These are phyloP conservation scores for Drosophila phalerata DNA, from an alignment of 2,888 invertebrate genomes.

Conservation along the genomic window DNA sequence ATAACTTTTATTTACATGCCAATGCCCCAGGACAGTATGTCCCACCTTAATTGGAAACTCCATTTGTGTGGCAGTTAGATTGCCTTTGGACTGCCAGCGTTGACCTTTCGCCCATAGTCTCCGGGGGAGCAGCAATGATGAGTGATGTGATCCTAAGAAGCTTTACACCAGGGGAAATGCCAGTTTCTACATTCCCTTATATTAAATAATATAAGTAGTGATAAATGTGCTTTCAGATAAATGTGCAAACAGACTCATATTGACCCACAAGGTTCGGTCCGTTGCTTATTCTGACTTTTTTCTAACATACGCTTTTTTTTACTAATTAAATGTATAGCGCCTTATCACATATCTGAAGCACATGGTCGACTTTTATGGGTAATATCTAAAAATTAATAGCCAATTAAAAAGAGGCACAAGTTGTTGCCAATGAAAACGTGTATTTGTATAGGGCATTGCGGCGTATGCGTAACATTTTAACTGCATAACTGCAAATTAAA, in stretches of 20 bases:
- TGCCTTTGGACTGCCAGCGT: conserved; percentile 8
- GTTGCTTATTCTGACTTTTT: background rate
- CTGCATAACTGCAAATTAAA: conserved; percentile 48
- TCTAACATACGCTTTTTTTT: background rate
- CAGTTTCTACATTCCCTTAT: background rate
- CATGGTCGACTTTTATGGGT: conserved; percentile 29
- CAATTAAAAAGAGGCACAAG: conserved; percentile 44
- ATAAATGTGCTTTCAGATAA: background rate
- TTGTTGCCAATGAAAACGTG: conserved; percentile 3
- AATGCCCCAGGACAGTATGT: conserved; percentile 42
- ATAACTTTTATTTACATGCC: conserved; percentile 73
- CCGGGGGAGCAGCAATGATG: conserved; percentile 7
- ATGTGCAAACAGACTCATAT: conserved; percentile 1
- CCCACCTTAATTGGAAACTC: conserved; percentile 26
- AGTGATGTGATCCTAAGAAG: conserved; percentile 13
- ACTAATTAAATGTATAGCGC: conserved; percentile 35
- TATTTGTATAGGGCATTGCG: conserved; percentile 9
- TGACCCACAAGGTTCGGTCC: background rate
- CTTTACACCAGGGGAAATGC: background rate
- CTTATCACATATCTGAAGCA: conserved; percentile 35
- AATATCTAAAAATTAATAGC: conserved; percentile 46
- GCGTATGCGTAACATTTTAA: conserved; percentile 61
- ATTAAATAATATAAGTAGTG: background rate
- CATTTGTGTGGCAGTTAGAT: background rate
- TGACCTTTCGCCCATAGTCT: conserved; percentile 5